Base-by-base conservation (phyloP, 2,888 invertebrate genomes). In the Brachyptera putata region DNA sequence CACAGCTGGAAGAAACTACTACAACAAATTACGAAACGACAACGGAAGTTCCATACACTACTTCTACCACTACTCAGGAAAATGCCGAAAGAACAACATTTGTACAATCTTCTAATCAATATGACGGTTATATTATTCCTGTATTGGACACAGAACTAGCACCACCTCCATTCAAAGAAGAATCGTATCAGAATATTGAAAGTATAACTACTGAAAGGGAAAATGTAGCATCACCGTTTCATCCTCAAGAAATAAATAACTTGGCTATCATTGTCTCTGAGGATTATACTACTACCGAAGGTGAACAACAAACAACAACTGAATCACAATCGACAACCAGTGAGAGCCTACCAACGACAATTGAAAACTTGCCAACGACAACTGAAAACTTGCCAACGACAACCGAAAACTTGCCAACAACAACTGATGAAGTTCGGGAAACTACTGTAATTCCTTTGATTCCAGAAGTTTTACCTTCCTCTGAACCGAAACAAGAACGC, bases 171-270 rank as follows among this genome's bases (percentile, higher is more conserved):
- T 53, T 53, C 36, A 36, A 16, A 18, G 36, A 16, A 5, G 22
- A 30, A 18, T 7, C 5, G 3, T 26, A 9, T 1, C 50, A 50
- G 30, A 50, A 30, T 30, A 21, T 2, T n/a, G 41, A 14, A 16
- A 9, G 18, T 18, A 21, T 21, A 16, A n/a, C 9, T n/a, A 5
- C 16, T 7, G 11, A 24, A 13, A 7, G 13, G 16, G 56, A 56
- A 22, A 50, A 53, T 50, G 60, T 41, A 2, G 49, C 37, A 16
- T 73, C 73, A 57, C 73, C 72, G 1, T 68, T 68, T 58, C 60
- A 62, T 16, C 68, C 67, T 66, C 75, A 43, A 73, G 77, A 60
- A 64, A 67, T 60, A 61, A 72, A 59, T 73, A 77, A 68, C 60
- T 63, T 69, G 25, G 67, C 67, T 26, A 60, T 62, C 1, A 66